Evolutionary conservation across 2,888 invertebrate genomes (phyloP).

Genomic region (Pegoplata infirma): DNA sequence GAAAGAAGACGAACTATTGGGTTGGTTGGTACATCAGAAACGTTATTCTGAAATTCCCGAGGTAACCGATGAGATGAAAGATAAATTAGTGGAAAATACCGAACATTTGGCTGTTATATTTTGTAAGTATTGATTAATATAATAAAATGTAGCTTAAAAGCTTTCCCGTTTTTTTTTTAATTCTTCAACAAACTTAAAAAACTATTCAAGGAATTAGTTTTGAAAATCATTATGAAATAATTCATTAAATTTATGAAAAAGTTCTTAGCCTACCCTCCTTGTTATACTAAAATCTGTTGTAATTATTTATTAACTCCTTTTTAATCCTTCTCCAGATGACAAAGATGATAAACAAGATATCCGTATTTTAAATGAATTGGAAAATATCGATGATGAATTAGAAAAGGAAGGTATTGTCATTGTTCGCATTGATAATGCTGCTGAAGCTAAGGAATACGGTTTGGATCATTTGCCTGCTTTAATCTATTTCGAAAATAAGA

Average conservation of each 20-base stretch:
- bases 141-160: too few species aligned
- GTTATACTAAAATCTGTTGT: too few species aligned
- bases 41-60: constrained; percentile 94
- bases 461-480: constrained; percentile 89
- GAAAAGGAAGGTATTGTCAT: constrained; percentile 94
- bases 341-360: constrained; percentile 94
- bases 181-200: too few species aligned
- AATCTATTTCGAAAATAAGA: constrained; percentile 94
- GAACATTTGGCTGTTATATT: constrained; percentile 93
- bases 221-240: too few species aligned
- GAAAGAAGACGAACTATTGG: constrained; percentile 93
- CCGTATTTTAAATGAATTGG: constrained; percentile 90
- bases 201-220: too few species aligned
- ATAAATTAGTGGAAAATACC: constrained; percentile 89
- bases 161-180: too few species aligned
- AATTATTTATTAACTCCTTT: neutral
- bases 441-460: constrained; percentile 93
- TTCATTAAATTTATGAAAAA: too few species aligned
- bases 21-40: constrained; percentile 94
- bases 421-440: constrained; percentile 92
- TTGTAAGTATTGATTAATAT: too few species aligned
- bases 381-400: constrained; percentile 94
- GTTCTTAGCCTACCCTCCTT: too few species aligned
- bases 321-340: constrained; percentile 82
- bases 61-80: constrained; percentile 96